phyloP scores from a whole-genome alignment of 2,113 vertebrate genomes.

The Ploceus nigricollis region DNA sequence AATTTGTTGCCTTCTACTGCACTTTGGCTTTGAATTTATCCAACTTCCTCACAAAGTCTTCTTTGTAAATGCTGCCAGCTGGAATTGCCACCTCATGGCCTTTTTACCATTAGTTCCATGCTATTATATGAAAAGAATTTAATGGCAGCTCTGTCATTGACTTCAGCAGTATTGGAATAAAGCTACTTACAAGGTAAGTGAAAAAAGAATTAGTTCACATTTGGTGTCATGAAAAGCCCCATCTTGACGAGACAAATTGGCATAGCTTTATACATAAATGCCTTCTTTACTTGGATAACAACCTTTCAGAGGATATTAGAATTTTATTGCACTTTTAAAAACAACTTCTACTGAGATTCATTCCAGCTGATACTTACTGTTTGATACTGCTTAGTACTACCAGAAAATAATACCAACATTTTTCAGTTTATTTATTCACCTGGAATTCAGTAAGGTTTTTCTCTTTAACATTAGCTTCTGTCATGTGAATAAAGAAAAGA shows the following conservation, averaged over 20 bases:
- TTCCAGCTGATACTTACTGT: not conserved
- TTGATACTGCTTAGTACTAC: not conserved
- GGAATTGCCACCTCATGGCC: conserved; percentile 11
- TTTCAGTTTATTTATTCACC: not conserved
- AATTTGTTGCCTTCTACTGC: not conserved
- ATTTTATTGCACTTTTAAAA: conserved; percentile 30
- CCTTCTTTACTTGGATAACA: not conserved
- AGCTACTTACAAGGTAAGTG: conserved; percentile 12
- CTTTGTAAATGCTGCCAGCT: not conserved
- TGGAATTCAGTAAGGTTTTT: not conserved
- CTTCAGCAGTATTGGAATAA: not conserved
- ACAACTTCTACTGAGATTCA: not conserved
- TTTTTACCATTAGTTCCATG: not conserved
- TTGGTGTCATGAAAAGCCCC: not conserved
- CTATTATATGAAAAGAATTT: conserved; percentile 19
- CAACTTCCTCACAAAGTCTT: not conserved
- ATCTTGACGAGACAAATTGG: not conserved
- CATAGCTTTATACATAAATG: conserved; percentile 15
- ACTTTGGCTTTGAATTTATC: not conserved
- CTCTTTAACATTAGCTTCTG: not conserved
- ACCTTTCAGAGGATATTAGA: conserved; percentile 14
- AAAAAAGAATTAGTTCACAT: conserved; percentile 12
- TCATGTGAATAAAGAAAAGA: not conserved
- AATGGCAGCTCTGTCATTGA: not conserved
- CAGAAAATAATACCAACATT: not conserved